Percentiles rank a stretch among this genome's conserved stretches.
Conservation (phyloP, 2,888 invertebrate species). For the Lasioglossum oenotherae region DNA sequence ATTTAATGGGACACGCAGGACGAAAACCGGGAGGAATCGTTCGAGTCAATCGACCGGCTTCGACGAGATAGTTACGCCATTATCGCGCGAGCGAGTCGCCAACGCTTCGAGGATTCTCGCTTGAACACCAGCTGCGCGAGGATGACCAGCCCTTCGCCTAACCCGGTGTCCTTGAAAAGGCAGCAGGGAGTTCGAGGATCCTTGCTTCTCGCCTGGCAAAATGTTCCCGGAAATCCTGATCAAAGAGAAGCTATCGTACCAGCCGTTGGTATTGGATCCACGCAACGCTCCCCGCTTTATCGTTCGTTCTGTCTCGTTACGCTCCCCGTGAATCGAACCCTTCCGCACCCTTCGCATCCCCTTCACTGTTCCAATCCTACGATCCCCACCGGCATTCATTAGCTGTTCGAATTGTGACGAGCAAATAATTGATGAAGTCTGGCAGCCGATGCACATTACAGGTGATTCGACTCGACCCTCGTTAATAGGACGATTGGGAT, state of each 20-base stretch:
- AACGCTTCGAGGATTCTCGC: background rate
- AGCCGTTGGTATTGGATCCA: conserved; percentile 38
- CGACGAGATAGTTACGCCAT: background rate
- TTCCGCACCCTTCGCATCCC: background rate
- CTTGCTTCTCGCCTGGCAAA: background rate
- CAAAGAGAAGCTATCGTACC: conserved; percentile 30
- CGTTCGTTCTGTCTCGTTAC: conserved; percentile 54
- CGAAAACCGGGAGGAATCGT: conserved; percentile 29
- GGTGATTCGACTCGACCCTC: background rate
- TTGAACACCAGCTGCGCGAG: background rate
- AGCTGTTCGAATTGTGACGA: conserved; percentile 35
- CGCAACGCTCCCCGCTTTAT: conserved; percentile 38
- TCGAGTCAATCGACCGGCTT: conserved; percentile 13
- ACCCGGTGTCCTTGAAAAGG: background rate
- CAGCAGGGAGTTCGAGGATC: background rate
- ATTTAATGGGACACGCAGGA: conserved; percentile 45
- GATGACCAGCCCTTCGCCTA: background rate
- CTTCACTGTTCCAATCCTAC: background rate
- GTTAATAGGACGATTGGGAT: conserved; percentile 11
- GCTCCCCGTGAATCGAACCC: conserved; percentile 10
- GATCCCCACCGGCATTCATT: conserved; percentile 9
- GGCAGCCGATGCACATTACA: background rate
- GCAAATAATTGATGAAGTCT: conserved; percentile 47
- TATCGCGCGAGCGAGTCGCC: conserved; percentile 25
- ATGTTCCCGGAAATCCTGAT: conserved; percentile 10